Percentiles rank a stretch among this genome's conserved stretches.
phyloP scores from a whole-genome alignment of 2,797 vertebrate species.

The Simalia tracyae region DNA sequence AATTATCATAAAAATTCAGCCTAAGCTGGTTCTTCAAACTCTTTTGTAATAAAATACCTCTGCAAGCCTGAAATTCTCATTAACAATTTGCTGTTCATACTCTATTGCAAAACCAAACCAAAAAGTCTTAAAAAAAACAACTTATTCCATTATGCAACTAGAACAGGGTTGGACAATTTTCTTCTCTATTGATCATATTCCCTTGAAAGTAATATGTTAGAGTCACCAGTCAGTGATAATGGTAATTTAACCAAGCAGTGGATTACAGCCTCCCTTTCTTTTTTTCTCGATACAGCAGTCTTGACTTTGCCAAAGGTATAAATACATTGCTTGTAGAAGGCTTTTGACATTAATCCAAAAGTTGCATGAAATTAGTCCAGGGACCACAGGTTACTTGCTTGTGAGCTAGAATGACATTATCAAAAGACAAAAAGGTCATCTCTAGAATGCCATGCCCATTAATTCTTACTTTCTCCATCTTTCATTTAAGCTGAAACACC shows the following conservation, averaged over 20 bases:
- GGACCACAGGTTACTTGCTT: not conserved
- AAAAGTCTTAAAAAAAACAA: not conserved
- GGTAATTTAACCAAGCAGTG: not conserved
- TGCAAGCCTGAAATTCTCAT: not conserved
- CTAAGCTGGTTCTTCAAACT: not conserved
- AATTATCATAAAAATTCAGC: not conserved
- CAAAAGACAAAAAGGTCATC: not conserved
- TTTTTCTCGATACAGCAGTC: not conserved
- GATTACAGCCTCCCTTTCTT: not conserved
- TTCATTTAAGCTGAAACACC: not conserved
- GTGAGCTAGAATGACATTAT: not conserved
- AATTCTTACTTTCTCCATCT: not conserved
- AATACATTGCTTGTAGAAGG: not conserved
- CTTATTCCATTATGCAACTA: not conserved
- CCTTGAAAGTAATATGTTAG: not conserved
- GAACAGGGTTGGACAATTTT: not conserved
- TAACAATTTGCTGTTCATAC: not conserved
- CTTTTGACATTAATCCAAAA: not conserved
- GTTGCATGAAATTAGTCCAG: not conserved
- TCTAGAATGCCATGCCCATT: not conserved
- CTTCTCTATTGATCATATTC: not conserved
- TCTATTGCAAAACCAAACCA: not conserved
- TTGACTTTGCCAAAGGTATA: not conserved
- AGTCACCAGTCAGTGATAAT: not conserved
- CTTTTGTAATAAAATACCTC: not conserved